Percentiles rank a stretch among this genome's conserved stretches.
Evolutionary conservation across 1,140 invertebrate species (phyloP).

Genomic region (Euura lappo): DNA sequence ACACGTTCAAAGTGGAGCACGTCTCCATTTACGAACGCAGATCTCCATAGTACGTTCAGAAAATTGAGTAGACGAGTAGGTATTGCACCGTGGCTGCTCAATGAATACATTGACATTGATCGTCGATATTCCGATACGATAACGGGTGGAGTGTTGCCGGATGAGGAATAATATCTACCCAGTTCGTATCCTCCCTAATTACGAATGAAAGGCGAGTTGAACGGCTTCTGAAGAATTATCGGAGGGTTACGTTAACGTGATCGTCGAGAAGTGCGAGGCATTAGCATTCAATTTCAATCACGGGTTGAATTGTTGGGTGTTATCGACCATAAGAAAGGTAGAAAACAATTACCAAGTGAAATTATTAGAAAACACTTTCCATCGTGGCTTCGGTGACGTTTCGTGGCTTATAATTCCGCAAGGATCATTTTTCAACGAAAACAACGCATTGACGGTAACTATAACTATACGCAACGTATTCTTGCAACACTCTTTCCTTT

Average conservation of each 20-base stretch:
- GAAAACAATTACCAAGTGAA: background rate
- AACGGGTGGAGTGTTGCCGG: no score
- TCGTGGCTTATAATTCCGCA: no score
- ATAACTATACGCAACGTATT: no score
- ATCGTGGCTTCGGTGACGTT: background rate
- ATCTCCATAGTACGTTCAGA: background rate
- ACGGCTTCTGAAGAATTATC: background rate
- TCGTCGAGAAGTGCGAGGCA: no score
- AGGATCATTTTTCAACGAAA: no score
- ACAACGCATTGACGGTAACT: no score
- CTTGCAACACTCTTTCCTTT: no score
- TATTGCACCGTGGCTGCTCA: no score
- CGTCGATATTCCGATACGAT: no score
- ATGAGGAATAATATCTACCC: no score
- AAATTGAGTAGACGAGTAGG: background rate
- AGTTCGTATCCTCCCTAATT: background rate
- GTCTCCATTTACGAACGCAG: conserved; percentile 9
- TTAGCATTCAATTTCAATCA: background rate
- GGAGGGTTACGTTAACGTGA: background rate
- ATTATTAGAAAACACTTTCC: conserved; percentile 2
- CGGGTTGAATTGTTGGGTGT: background rate
- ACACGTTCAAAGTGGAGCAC: conserved; percentile 9
- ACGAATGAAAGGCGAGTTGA: background rate
- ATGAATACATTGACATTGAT: no score
- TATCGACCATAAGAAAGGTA: background rate